Conservation (phyloP, 2,113 vertebrate genomes). For the Morone chrysops region DNA sequence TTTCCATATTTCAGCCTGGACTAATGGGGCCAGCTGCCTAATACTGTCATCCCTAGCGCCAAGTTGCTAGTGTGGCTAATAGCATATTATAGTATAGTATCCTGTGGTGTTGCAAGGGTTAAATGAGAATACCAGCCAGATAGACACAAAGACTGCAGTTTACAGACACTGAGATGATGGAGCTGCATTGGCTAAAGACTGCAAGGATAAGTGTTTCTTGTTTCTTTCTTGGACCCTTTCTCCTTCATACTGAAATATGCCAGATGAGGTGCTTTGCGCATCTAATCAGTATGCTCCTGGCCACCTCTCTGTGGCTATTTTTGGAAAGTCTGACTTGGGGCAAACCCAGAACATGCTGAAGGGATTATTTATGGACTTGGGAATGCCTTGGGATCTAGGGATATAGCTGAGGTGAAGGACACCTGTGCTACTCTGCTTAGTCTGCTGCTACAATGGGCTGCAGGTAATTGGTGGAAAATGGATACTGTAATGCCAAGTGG, state of each 20-base stretch:
- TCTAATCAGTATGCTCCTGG: slow-evolving; percentile 55
- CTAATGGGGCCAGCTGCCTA: neutral
- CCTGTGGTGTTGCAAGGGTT: neutral
- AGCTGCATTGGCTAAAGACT: too few relatives aligned
- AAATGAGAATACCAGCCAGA: neutral
- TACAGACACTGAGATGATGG: neutral
- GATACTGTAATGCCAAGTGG: neutral
- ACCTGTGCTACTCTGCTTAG: slow-evolving; percentile 10
- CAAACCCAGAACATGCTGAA: slow-evolving; percentile 39
- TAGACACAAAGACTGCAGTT: neutral
- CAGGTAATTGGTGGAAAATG: neutral
- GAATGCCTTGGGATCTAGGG: slow-evolving; percentile 39
- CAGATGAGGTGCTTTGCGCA: slow-evolving; percentile 41
- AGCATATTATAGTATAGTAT: neutral
- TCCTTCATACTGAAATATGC: slow-evolving; percentile 47
- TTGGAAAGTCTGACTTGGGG: slow-evolving; percentile 54
- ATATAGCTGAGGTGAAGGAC: slow-evolving; percentile 27
- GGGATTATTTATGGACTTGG: slow-evolving; percentile 53
- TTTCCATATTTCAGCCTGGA: neutral
- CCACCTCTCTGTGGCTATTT: slow-evolving; percentile 59
- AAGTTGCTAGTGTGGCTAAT: neutral
- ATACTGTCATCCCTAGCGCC: neutral
- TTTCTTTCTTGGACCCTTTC: neutral
- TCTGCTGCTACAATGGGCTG: slow-evolving; percentile 4
- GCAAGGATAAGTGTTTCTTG: too few relatives aligned